Conservation (phyloP, 2,113 vertebrate genomes). For the Psittacula cyanocephala region DNA sequence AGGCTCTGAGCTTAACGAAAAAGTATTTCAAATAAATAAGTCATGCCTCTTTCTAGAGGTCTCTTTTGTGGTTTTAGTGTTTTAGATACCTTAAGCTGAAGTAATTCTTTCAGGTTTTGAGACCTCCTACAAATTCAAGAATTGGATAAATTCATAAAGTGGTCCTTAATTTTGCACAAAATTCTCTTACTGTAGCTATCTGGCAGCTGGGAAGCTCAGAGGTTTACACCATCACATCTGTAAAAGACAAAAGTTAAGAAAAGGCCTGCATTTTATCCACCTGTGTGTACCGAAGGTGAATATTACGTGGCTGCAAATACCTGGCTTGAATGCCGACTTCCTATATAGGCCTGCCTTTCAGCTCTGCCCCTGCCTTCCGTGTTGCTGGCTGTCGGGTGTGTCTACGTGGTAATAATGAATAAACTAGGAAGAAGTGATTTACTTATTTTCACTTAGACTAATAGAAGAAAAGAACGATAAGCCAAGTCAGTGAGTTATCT, state of each 20-base stretch:
- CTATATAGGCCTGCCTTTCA: not conserved
- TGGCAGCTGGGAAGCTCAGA: not conserved
- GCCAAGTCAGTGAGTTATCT: not conserved
- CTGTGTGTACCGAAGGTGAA: not conserved
- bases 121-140: not conserved
- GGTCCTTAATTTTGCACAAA: not conserved
- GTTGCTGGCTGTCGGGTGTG: not conserved
- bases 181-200: not conserved
- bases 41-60: not conserved
- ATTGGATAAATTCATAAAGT: not conserved
- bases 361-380: not conserved
- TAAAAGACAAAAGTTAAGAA: not conserved
- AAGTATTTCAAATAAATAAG: not conserved
- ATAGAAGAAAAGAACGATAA: not conserved
- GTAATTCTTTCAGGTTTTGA: not conserved
- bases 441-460: not conserved
- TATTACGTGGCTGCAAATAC: not conserved
- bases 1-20: not conserved
- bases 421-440: accelerated
- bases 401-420: not conserved
- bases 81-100: not conserved
- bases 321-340: not conserved
- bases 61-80: not conserved
- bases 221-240: not conserved
- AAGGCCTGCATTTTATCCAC: not conserved